Evolutionary conservation across 35 echinoderm and acorn worm genomes (phyloP), one percentile per base, ranked within the genome.

Genomic region (Anneissia japonica): DNA sequence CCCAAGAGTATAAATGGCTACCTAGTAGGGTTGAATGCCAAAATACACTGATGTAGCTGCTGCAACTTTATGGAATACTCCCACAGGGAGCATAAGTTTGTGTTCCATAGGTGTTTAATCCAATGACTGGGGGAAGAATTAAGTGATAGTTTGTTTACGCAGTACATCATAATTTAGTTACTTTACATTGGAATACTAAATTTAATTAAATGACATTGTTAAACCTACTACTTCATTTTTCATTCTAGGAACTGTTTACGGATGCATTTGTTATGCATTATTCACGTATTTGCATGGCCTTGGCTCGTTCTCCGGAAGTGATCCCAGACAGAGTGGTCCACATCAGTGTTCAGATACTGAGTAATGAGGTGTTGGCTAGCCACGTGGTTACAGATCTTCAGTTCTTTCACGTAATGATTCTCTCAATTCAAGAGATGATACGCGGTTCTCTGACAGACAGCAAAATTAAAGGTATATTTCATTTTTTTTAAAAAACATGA

Each of bases 291-390:
- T 92, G 91, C 4, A 93, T 97, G 91, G 87, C 91, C 2, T 81
- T 97, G 32, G 87, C 83, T 23, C 55, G 74, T 31, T 34, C 87
- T 56, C 91, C 95, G 0, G 87, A 93, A 30, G 74, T 36, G 51
- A 77, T 93, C 38, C 75, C 91, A 75, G 93, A 91, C 51, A 91
- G 92, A 31, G 91, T 97, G 40, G 95, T 97, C 19, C 95, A 97
- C 46, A 91, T 97, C 77, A 97, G 95, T 55, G 95, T 97, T 1
- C 95, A 97, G 86, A 86, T 97, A 30, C 91, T 97, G 46, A 97
- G 95, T 82, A 97, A 97, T 45, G 95, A 97, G 38, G 72, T 83
- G 34, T 79, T 97, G 46, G 95, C 95, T 11, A 79, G 81, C 38
- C 82, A 90, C 30, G 91, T 97, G 86, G 87, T 87, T 4, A 77